Evolutionary conservation across 2,888 invertebrate species (phyloP), one percentile per base, ranked within the genome.

Genomic region (Antheraea assamensis): DNA sequence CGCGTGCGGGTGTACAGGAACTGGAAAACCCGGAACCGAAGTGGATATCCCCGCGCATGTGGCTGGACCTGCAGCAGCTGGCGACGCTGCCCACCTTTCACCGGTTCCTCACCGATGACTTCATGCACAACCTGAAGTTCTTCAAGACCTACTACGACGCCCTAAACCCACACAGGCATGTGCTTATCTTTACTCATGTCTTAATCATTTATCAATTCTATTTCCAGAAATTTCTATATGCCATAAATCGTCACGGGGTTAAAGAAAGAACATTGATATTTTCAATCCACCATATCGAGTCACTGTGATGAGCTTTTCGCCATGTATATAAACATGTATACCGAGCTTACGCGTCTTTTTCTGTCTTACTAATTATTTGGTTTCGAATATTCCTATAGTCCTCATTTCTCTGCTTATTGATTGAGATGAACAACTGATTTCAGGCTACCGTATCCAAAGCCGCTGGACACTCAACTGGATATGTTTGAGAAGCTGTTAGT

Each of bases 21-120:
- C 66, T 85, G 78, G 87, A 90, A 79, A 98, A 98, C 90, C 98
- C 98, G 0, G 96, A 97, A 8, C 95, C 96, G 0, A 95, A 95
- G 31, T 99, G 98, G 98, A 94, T 99, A 35, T 97, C 98, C 0
- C 90, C 93, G 0, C 96, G 96, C 75, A 96, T 97, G 82, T 99
- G 99, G 99, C 93, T 96, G 76, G 98, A 98, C 83, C 94, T 98
- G 80, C 95, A 97, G 80, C 96, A 98, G 61, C 89, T 98, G 73
- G 95, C 96, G 58, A 95, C 95, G 0, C 87, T 98, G 2, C 92
- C 95, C 0, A 95, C 94, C 1, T 97, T 97, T 87, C 80, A 90
- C 0, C 79, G 92, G 73, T 97, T 98, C 79, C 95, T 96, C 0
- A 95, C 96, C 0, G 81, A 90, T 0, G 95, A 95, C 21, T 97